These are phyloP conservation scores for Torymus auratus DNA, from an alignment of 2,888 invertebrate genomes.

Conservation along the genomic window DNA sequence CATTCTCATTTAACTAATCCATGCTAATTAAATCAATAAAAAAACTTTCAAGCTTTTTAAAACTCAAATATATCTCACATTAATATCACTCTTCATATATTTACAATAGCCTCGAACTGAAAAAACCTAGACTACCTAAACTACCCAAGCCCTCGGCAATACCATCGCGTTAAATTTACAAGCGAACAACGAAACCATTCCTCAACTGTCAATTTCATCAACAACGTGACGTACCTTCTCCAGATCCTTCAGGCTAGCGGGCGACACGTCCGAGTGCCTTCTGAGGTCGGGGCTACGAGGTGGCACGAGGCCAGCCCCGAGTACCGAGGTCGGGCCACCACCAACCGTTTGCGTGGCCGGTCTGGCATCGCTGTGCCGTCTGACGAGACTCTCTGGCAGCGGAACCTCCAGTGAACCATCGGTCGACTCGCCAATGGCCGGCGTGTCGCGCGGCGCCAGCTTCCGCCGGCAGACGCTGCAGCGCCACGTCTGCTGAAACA, in stretches of 20 bases:
- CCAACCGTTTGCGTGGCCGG: slow-evolving; percentile 79
- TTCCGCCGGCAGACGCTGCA: slow-evolving; percentile 93
- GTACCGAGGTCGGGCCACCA: slow-evolving; percentile 72
- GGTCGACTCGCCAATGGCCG: slow-evolving; percentile 87
- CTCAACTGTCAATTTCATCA: too few species aligned
- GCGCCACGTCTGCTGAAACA: slow-evolving; percentile 85
- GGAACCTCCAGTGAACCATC: slow-evolving; percentile 90
- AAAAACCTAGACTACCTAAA: too few species aligned
- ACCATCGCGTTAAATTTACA: not conserved
- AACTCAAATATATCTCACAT: too few species aligned
- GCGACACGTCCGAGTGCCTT: slow-evolving; percentile 91
- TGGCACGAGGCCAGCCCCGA: slow-evolving; percentile 85
- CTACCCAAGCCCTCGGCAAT: not conserved
- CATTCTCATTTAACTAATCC: too few species aligned
- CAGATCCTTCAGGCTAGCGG: slow-evolving; percentile 91
- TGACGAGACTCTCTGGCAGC: slow-evolving; percentile 86
- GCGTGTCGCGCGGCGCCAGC: slow-evolving; percentile 85
- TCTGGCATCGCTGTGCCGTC: slow-evolving; percentile 88
- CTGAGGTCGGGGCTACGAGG: slow-evolving; percentile 90
- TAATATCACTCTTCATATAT: too few species aligned
- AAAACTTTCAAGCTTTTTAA: too few species aligned
- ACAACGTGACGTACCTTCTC: slow-evolving; percentile 83
- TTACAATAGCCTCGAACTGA: too few species aligned
- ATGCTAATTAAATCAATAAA: too few species aligned
- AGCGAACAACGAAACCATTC: too few species aligned